Evolutionary conservation across 2,797 vertebrate species (phyloP).

Genomic region (Platalea minor): DNA sequence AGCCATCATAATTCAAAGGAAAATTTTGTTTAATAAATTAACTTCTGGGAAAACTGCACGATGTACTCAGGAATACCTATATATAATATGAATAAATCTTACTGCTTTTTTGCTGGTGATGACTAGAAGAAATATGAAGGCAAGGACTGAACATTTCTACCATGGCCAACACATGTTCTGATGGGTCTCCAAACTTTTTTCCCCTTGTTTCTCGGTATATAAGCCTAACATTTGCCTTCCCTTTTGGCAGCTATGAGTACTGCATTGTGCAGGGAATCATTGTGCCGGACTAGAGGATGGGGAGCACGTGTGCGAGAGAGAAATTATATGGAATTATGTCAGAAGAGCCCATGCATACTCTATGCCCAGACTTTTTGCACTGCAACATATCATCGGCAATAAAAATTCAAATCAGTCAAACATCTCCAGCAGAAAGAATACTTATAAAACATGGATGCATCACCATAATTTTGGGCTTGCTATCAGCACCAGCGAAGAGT

Average conservation of each 20-base stretch:
- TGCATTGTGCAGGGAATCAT: background rate
- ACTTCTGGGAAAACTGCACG: conserved; percentile 10
- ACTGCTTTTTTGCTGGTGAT: conserved; percentile 3
- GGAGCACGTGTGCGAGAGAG: background rate
- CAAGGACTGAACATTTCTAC: background rate
- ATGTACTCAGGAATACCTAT: background rate
- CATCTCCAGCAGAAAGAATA: conserved; percentile 60
- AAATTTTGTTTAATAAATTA: conserved; percentile 59
- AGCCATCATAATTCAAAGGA: conserved; percentile 52
- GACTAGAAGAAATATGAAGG: conserved; percentile 54
- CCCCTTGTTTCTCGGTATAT: background rate
- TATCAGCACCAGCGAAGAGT: conserved; percentile 64
- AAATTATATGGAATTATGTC: conserved; percentile 33
- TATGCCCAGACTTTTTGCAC: conserved; percentile 56
- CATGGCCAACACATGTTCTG: background rate
- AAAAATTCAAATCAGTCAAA: conserved; percentile 75
- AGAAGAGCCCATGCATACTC: conserved; percentile 13
- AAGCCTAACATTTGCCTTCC: conserved; percentile 11
- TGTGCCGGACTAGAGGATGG: background rate
- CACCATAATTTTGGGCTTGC: conserved; percentile 70
- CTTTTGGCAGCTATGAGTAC: background rate
- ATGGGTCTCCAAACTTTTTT: background rate
- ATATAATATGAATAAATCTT: conserved; percentile 38
- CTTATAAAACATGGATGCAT: conserved; percentile 68
- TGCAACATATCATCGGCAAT: conserved; percentile 59